These are phyloP conservation scores for Andrena hattorfiana DNA, from an alignment of 2,888 invertebrate genomes.

Conservation along the genomic window DNA sequence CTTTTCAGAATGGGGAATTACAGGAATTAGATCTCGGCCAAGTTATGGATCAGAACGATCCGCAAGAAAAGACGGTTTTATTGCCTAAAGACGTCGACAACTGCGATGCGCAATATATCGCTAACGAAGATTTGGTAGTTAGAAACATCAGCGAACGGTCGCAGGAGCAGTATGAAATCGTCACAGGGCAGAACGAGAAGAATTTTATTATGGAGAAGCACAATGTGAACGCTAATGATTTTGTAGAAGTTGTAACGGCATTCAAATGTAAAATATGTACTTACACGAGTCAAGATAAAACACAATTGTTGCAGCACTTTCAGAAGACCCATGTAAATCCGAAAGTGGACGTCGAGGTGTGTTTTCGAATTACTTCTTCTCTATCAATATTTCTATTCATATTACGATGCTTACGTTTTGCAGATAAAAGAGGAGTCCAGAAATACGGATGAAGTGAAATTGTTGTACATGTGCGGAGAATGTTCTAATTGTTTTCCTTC, in stretches of 20 bases:
- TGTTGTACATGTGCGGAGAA: slow-evolving; percentile 86
- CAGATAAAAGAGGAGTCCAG: slow-evolving; percentile 64
- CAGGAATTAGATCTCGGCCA: slow-evolving; percentile 75
- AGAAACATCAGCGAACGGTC: slow-evolving; percentile 53
- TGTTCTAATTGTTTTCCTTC: slow-evolving; percentile 85
- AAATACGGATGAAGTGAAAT: slow-evolving; percentile 75
- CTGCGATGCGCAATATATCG: slow-evolving; percentile 58
- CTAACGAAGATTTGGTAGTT: slow-evolving; percentile 60
- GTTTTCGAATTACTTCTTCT: neutral
- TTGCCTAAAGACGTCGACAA: slow-evolving; percentile 67
- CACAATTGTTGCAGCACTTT: slow-evolving; percentile 83
- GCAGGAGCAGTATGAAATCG: slow-evolving; percentile 67
- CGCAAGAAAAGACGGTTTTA: slow-evolving; percentile 63
- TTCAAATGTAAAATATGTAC: slow-evolving; percentile 87
- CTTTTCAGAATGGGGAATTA: slow-evolving; percentile 76
- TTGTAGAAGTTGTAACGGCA: slow-evolving; percentile 86
- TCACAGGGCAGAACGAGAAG: slow-evolving; percentile 53
- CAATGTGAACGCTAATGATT: slow-evolving; percentile 83
- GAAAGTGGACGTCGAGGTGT: slow-evolving; percentile 66
- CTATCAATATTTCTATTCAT: slow-evolving; percentile 1
- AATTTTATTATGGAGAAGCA: slow-evolving; percentile 60
- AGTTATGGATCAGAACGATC: slow-evolving; percentile 64
- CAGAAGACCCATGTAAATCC: slow-evolving; percentile 78
- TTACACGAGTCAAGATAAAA: slow-evolving; percentile 85
- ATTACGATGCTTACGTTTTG: slow-evolving; percentile 26